Evolutionary conservation across 2,113 vertebrate species (phyloP).

Genomic region (Erythrolamprus reginae): DNA sequence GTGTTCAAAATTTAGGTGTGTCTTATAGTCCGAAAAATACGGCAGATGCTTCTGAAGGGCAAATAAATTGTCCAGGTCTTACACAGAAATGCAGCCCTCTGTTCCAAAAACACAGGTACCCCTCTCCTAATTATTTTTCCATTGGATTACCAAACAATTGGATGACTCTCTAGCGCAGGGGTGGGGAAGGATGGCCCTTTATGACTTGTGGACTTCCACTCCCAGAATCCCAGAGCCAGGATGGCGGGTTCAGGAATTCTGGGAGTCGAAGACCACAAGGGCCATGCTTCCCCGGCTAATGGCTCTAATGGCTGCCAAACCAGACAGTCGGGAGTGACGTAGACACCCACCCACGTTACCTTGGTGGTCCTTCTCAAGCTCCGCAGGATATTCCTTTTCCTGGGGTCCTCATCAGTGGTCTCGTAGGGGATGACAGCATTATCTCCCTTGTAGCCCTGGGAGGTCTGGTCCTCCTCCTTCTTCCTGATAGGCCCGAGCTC

Average conservation of each 20-base stretch:
- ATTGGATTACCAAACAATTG: background rate
- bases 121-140: background rate
- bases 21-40: no score
- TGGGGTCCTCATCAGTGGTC: slow-evolving; percentile 77
- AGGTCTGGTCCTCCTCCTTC: slow-evolving; percentile 80
- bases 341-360: slow-evolving; percentile 66
- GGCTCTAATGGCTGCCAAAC: background rate
- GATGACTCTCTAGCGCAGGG: background rate
- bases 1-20: no score
- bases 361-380: slow-evolving; percentile 87
- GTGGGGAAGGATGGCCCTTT: background rate
- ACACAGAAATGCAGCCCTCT: background rate
- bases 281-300: no score
- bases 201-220: no score
- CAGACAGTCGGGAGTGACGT: no score
- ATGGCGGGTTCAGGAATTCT: background rate
- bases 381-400: slow-evolving; percentile 86
- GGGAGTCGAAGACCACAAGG: background rate
- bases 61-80: background rate
- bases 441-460: slow-evolving; percentile 80
- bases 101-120: background rate
- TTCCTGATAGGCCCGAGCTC: slow-evolving; percentile 80
- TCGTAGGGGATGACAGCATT: slow-evolving; percentile 81
- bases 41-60: background rate
- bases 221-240: no score